phyloP scores from a whole-genome alignment of 1,140 invertebrate species.

The Whitmania pigra region DNA sequence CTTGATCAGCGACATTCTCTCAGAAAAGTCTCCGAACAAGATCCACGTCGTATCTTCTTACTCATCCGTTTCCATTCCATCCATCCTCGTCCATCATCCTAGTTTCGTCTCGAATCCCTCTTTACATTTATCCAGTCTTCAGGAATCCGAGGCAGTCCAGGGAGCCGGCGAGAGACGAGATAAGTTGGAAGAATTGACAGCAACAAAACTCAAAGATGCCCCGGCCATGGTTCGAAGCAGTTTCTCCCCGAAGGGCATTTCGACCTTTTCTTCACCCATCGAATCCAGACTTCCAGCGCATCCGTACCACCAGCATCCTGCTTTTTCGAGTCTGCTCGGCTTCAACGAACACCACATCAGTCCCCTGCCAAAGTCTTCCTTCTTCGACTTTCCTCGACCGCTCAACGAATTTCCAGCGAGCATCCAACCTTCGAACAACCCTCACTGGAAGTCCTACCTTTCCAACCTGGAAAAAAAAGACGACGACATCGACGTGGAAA shows the following conservation, averaged over 20 bases:
- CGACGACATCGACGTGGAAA: constrained; percentile 2
- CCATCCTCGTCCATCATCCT: not conserved
- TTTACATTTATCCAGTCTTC: not conserved
- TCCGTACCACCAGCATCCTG: not conserved
- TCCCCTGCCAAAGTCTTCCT: not conserved
- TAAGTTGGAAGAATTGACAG: too few relatives aligned
- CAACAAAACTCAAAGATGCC: too few relatives aligned
- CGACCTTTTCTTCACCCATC: not conserved
- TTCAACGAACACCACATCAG: not conserved
- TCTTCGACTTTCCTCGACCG: not conserved
- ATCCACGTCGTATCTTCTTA: constrained; percentile 1
- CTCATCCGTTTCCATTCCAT: not conserved
- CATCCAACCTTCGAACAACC: not conserved
- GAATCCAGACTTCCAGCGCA: not conserved
- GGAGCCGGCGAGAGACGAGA: too few relatives aligned
- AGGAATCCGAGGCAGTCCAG: too few relatives aligned
- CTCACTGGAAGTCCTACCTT: not conserved
- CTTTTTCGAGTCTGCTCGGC: not conserved
- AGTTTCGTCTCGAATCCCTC: not conserved
- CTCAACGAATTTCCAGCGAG: not conserved
- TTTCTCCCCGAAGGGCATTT: too few relatives aligned
- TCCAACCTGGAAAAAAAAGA: not conserved
- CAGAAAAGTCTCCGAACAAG: not conserved
- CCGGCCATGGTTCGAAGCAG: too few relatives aligned
- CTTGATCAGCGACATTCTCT: constrained; percentile 2